Percentiles rank a stretch among this genome's conserved stretches.
Evolutionary conservation across 2,113 vertebrate genomes (phyloP).

Genomic region (Calidris pugnax): DNA sequence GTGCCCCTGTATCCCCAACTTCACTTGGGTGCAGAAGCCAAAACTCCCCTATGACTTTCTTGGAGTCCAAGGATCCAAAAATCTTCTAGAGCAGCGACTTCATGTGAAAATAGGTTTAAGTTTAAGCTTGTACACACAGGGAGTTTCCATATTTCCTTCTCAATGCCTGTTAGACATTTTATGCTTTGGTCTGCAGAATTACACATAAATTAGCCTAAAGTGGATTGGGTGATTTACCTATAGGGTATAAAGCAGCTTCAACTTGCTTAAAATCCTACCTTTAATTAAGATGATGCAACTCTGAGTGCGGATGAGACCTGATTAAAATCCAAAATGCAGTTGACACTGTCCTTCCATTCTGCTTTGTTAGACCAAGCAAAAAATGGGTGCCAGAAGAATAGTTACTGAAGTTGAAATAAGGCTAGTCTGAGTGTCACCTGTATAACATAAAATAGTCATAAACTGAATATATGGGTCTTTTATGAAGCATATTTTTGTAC

Average conservation of each 20-base stretch:
- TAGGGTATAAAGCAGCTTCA: background rate
- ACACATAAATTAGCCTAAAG: background rate
- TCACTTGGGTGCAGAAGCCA: background rate
- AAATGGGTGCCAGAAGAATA: background rate
- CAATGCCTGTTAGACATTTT: background rate
- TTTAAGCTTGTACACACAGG: background rate
- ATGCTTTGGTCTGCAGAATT: background rate
- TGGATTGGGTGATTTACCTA: background rate
- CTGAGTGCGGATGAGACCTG: background rate
- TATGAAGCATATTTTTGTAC: background rate
- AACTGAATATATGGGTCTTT: background rate
- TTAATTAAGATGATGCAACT: background rate
- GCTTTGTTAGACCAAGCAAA: background rate
- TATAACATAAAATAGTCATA: background rate
- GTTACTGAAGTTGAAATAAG: background rate
- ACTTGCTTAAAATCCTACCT: background rate
- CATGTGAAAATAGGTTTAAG: background rate
- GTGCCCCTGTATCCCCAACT: background rate
- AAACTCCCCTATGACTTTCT: accelerated
- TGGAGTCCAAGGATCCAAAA: background rate
- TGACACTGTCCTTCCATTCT: background rate
- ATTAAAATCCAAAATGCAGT: background rate
- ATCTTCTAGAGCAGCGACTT: background rate
- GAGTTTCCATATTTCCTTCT: background rate
- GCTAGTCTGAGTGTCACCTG: background rate